phyloP scores from a whole-genome alignment of 2,888 invertebrate species.

The Idaea dimidiata region DNA sequence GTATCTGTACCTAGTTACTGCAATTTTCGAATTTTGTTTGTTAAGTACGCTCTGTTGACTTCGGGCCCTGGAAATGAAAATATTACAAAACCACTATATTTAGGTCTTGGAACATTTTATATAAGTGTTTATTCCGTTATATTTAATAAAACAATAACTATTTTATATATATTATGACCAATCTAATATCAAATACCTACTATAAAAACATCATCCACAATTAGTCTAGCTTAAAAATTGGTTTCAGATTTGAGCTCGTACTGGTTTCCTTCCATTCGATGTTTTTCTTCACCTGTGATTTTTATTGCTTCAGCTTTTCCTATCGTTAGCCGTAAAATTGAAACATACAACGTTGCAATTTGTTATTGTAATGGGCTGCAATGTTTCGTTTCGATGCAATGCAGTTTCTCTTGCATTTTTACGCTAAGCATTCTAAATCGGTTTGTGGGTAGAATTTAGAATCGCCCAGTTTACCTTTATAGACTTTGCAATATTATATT shows the following conservation, averaged over 20 bases:
- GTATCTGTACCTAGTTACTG: too few species aligned
- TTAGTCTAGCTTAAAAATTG: not conserved
- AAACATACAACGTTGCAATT: not conserved
- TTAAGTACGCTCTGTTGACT: too few species aligned
- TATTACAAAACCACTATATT: too few species aligned
- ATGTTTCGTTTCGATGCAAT: not conserved
- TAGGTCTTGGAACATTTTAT: too few species aligned
- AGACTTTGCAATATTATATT: not conserved
- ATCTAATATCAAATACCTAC: not conserved
- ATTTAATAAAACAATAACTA: too few species aligned
- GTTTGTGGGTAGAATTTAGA: not conserved
- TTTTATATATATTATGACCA: too few species aligned
- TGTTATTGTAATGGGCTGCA: not conserved
- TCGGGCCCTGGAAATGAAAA: too few species aligned
- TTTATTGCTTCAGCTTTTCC: not conserved
- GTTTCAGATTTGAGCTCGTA: not conserved
- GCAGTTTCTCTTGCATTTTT: not conserved
- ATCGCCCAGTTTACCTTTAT: not conserved
- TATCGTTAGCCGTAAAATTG: not conserved
- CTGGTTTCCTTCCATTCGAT: not conserved
- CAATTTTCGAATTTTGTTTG: too few species aligned
- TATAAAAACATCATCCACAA: not conserved
- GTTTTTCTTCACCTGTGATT: not conserved
- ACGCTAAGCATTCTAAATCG: not conserved
- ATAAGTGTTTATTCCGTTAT: too few species aligned